A percentile compares a stretch with the other conserved stretches of the same genome.
Evolutionary conservation across 2,797 vertebrate genomes (phyloP).

Genomic region (Acanthurus leucopareius): DNA sequence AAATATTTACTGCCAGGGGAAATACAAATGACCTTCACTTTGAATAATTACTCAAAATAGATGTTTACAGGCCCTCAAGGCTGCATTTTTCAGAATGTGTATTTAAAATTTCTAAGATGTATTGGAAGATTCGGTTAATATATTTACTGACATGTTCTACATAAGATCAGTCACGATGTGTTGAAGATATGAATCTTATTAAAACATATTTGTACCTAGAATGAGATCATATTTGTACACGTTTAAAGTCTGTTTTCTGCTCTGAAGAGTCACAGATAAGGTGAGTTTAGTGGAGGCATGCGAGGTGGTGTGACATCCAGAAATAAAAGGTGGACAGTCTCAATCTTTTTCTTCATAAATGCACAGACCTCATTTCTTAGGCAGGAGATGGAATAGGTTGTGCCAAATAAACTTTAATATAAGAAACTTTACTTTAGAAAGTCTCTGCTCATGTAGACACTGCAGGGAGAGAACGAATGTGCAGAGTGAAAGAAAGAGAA

Average conservation of each 20-base stretch:
- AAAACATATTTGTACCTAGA: not conserved
- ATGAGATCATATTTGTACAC: not conserved
- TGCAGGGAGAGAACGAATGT: constrained; percentile 3
- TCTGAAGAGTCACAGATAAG: not conserved
- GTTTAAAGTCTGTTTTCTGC: not conserved
- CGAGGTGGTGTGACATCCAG: constrained; percentile 12
- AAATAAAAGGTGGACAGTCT: constrained; percentile 43
- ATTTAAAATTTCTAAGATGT: too few species aligned
- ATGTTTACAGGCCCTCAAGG: not conserved
- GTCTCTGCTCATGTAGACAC: constrained; percentile 8
- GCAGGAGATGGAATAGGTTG: too few species aligned
- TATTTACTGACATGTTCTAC: not conserved
- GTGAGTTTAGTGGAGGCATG: not conserved
- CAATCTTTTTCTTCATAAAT: constrained; percentile 47
- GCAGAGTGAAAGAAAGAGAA: not conserved
- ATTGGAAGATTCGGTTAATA: too few species aligned
- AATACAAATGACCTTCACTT: not conserved
- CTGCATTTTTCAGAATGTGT: not conserved
- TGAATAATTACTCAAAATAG: not conserved
- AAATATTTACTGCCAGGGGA: not conserved
- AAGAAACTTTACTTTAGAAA: constrained; percentile 5
- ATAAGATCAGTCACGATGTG: not conserved
- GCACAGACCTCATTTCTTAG: constrained; percentile 9
- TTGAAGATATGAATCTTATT: not conserved
- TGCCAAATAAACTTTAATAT: too few species aligned